Conservation (phyloP, 1,140 invertebrate species). For the Telenomus remus region DNA sequence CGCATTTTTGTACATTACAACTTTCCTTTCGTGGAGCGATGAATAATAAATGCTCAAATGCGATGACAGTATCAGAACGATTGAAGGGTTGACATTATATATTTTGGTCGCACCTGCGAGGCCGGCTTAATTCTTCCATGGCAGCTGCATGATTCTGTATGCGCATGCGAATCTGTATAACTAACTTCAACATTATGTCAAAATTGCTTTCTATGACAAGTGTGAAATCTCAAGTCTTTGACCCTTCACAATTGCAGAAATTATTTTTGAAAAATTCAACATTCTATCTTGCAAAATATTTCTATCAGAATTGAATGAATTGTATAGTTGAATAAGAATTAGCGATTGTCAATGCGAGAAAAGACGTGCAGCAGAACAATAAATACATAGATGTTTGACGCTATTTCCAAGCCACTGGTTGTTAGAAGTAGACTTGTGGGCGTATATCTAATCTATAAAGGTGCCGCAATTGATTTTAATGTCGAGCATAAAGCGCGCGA, state of each 20-base stretch:
- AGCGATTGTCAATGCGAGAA: no score
- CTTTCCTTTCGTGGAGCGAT: slow-evolving; percentile 42
- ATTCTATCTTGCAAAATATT: no score
- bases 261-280: no score
- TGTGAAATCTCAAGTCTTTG: slow-evolving; percentile 45
- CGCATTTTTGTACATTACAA: slow-evolving; percentile 44
- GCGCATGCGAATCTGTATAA: slow-evolving; percentile 51
- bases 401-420: slow-evolving; percentile 40
- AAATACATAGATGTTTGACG: slow-evolving; percentile 42
- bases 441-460: slow-evolving; percentile 64
- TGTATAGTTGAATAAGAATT: no score
- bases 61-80: slow-evolving; percentile 39
- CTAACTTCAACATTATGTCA: slow-evolving; percentile 41
- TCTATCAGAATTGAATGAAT: no score
- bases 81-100: slow-evolving; percentile 53
- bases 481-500: slow-evolving; percentile 59
- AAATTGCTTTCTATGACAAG: slow-evolving; percentile 50
- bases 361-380: slow-evolving; percentile 7
- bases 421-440: slow-evolving; percentile 46
- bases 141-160: slow-evolving; percentile 54
- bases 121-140: slow-evolving; percentile 48
- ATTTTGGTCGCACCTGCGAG: slow-evolving; percentile 48
- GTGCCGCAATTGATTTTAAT: slow-evolving; percentile 68
- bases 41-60: slow-evolving; percentile 54
- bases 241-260: no score